phyloP scores from a whole-genome alignment of 2,113 vertebrate genomes.

The Sceloporus tristichus region DNA sequence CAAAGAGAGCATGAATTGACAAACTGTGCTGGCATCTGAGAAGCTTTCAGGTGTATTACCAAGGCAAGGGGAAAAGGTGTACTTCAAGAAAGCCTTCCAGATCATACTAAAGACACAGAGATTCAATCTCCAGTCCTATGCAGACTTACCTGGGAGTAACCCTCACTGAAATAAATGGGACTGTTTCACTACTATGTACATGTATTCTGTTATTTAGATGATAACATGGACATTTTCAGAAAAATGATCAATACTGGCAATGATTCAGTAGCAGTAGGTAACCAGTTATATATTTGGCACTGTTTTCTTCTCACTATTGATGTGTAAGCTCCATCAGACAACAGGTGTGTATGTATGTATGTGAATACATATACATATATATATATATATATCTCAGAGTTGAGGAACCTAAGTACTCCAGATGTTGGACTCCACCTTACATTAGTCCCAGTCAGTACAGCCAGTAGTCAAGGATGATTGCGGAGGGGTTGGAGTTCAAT shows the following conservation, averaged over 20 bases:
- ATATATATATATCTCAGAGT: not conserved
- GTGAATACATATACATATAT: not conserved
- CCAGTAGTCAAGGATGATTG: too few relatives aligned
- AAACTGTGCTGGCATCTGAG: too few relatives aligned
- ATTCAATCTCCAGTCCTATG: not conserved
- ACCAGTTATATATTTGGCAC: not conserved
- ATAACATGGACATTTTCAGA: not conserved
- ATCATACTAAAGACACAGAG: not conserved
- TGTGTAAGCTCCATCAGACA: too few relatives aligned
- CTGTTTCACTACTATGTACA: not conserved
- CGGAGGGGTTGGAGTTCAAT: too few relatives aligned
- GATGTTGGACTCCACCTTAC: too few relatives aligned
- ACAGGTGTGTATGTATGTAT: too few relatives aligned
- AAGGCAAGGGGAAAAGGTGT: not conserved
- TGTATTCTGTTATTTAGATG: not conserved
- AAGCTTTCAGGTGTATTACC: not conserved
- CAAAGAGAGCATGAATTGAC: too few relatives aligned
- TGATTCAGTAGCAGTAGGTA: not conserved
- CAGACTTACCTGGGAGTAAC: not conserved
- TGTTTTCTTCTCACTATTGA: not conserved
- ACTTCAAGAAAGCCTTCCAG: not conserved
- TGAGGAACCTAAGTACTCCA: too few relatives aligned
- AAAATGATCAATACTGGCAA: not conserved
- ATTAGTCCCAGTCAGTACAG: too few relatives aligned
- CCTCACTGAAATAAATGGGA: not conserved